phyloP scores from a whole-genome alignment of 2,888 invertebrate species.

The Plebejus melissa region DNA sequence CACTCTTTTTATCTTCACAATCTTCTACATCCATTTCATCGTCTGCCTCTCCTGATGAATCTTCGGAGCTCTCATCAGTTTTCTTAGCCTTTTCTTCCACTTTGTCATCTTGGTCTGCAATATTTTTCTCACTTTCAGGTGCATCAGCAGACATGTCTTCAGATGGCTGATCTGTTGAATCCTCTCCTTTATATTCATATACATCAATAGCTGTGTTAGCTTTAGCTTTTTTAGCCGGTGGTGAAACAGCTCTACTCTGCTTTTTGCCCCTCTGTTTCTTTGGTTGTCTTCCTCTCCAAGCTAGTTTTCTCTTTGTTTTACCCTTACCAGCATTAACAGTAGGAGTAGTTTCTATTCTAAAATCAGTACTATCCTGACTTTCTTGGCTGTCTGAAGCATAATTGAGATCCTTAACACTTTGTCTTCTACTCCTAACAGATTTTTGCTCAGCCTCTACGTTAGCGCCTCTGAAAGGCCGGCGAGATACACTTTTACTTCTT shows the following conservation, averaged over 20 bases:
- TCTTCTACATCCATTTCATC: conserved; percentile 84
- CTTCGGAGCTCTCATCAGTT: conserved; percentile 77
- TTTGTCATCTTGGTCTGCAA: conserved; percentile 44
- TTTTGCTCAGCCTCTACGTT: conserved; percentile 49
- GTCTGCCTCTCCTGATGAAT: conserved; percentile 82
- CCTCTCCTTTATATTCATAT: conserved; percentile 54
- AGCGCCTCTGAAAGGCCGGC: conserved; percentile 54
- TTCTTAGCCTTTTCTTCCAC: conserved; percentile 54
- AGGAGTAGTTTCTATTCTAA: conserved; percentile 40
- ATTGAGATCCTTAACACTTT: conserved; percentile 51
- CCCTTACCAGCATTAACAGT: conserved; percentile 45
- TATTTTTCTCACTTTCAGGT: conserved; percentile 40
- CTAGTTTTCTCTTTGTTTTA: conserved; percentile 68
- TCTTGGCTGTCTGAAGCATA: conserved; percentile 70
- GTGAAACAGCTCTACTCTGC: conserved; percentile 43
- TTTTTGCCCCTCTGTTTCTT: conserved; percentile 57
- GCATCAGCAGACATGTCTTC: conserved; percentile 40
- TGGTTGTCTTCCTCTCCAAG: conserved; percentile 71
- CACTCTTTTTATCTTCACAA: conserved; percentile 63
- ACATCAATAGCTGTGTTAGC: conserved; percentile 39
- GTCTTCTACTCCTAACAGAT: conserved; percentile 47
- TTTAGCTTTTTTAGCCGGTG: conserved; percentile 59
- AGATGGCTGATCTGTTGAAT: conserved; percentile 50
- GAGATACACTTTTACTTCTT: conserved; percentile 62
- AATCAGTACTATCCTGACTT: conserved; percentile 58